Percentiles rank a stretch among this genome's conserved stretches.
phyloP scores from a whole-genome alignment of 2,113 vertebrate species.

The Synchiropus splendidus region DNA sequence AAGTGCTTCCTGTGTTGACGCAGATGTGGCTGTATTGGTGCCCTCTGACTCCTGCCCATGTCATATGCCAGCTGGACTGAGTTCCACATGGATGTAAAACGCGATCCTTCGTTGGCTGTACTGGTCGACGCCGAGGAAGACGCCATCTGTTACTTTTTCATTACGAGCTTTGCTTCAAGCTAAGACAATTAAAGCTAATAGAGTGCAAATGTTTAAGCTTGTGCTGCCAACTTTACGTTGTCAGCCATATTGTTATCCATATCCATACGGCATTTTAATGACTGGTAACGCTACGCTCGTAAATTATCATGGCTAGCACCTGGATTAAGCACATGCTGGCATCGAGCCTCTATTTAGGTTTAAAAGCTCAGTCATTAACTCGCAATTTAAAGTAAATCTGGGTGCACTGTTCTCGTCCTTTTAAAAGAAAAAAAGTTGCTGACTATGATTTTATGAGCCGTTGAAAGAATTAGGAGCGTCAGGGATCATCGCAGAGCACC shows the following conservation, averaged over 20 bases:
- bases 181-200: conserved; percentile 61
- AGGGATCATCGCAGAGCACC: conserved; percentile 43
- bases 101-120: conserved; percentile 31
- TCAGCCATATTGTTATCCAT: conserved; percentile 30
- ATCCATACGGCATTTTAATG: conserved; percentile 37
- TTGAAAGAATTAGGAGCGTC: too few species aligned
- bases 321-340: conserved; percentile 26
- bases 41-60: conserved; percentile 20
- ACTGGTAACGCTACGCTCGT: conserved; percentile 25
- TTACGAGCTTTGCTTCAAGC: conserved; percentile 50
- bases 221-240: conserved; percentile 38
- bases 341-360: conserved; percentile 10
- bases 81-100: conserved; percentile 4
- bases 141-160: conserved; percentile 54
- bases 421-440: conserved; percentile 36
- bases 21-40: conserved; percentile 30
- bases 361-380: conserved; percentile 23
- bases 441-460: conserved; percentile 26
- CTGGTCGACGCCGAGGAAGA: conserved; percentile 33
- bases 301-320: conserved; percentile 34
- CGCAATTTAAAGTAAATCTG: conserved; percentile 38
- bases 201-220: conserved; percentile 55
- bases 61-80: neutral
- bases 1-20: conserved; percentile 59
- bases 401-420: conserved; percentile 26